phyloP scores from a whole-genome alignment of 2,113 vertebrate genomes.

The Oryzias celebensis region DNA sequence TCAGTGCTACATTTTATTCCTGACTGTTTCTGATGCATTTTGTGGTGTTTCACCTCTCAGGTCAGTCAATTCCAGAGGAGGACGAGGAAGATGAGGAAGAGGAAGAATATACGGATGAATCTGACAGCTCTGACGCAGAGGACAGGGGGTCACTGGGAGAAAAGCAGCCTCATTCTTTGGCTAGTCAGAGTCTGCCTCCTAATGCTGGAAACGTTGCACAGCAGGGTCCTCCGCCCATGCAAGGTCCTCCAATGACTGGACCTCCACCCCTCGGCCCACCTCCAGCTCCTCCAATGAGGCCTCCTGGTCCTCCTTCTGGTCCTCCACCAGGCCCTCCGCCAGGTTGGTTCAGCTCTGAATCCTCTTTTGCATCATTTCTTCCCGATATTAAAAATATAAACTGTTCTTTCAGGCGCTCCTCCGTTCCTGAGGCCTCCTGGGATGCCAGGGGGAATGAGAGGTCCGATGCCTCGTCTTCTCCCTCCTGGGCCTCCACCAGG shows the following conservation, averaged over 20 bases:
- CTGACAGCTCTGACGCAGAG: conserved; percentile 82
- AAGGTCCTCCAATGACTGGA: conserved; percentile 90
- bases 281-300: conserved; percentile 89
- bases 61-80: conserved; percentile 94
- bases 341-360: conserved; percentile 71
- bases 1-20: not conserved
- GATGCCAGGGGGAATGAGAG: conserved; percentile 88
- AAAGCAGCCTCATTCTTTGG: conserved; percentile 69
- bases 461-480: conserved; percentile 90
- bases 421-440: conserved; percentile 94
- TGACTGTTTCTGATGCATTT: not conserved
- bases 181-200: conserved; percentile 63
- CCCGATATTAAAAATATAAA: not conserved
- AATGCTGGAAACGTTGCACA: conserved; percentile 65
- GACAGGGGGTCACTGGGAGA: conserved; percentile 76
- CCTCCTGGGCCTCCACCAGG: conserved; percentile 95
- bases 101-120: conserved; percentile 88
- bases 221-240: conserved; percentile 82
- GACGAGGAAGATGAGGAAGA: conserved; percentile 91
- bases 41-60: conserved; percentile 64
- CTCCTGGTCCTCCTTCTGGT: conserved; percentile 92
- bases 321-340: conserved; percentile 97
- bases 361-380: not conserved
- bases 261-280: conserved; percentile 93
- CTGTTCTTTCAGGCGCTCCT: conserved; percentile 83